Evolutionary conservation across 1,140 invertebrate species (phyloP).

Genomic region (Nasonia vitripennis): DNA sequence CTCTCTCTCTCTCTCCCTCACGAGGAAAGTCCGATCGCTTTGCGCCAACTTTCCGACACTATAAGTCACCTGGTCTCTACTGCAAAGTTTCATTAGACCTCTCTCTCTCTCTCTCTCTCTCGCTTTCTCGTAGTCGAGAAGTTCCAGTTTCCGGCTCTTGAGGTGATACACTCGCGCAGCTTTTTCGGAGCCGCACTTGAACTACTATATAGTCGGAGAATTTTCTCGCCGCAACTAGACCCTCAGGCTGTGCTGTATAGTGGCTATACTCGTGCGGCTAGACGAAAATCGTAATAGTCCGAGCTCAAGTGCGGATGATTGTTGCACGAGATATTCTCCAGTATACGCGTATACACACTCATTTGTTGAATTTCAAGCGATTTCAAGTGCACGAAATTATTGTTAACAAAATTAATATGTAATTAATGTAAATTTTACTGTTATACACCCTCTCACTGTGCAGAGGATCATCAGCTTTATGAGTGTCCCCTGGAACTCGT

Average conservation of each 20-base stretch:
- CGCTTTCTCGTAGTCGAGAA: not conserved
- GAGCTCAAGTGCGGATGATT: too few relatives aligned
- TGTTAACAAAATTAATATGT: too few relatives aligned
- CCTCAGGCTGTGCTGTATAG: not conserved
- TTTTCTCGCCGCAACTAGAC: not conserved
- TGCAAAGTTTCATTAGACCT: slow-evolving; percentile 50
- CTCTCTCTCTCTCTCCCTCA: not conserved
- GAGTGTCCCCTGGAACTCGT: too few relatives aligned
- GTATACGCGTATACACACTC: too few relatives aligned
- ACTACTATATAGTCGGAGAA: not conserved
- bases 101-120: not conserved
- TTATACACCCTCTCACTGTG: too few relatives aligned
- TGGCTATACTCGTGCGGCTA: too few relatives aligned
- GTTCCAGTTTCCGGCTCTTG: slow-evolving; percentile 32
- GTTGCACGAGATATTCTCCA: too few relatives aligned
- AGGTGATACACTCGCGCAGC: slow-evolving; percentile 11
- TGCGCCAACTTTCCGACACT: slow-evolving; percentile 45
- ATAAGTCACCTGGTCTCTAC: slow-evolving; percentile 46
- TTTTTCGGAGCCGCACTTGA: slow-evolving; percentile 3
- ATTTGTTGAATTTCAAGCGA: too few relatives aligned
- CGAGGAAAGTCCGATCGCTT: slow-evolving; percentile 47
- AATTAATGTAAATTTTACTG: too few relatives aligned
- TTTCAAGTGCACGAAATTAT: too few relatives aligned
- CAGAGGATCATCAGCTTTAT: too few relatives aligned
- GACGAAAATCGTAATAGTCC: too few relatives aligned